phyloP scores from a whole-genome alignment of 2,113 vertebrate species.

The Pachyramphus minor region DNA sequence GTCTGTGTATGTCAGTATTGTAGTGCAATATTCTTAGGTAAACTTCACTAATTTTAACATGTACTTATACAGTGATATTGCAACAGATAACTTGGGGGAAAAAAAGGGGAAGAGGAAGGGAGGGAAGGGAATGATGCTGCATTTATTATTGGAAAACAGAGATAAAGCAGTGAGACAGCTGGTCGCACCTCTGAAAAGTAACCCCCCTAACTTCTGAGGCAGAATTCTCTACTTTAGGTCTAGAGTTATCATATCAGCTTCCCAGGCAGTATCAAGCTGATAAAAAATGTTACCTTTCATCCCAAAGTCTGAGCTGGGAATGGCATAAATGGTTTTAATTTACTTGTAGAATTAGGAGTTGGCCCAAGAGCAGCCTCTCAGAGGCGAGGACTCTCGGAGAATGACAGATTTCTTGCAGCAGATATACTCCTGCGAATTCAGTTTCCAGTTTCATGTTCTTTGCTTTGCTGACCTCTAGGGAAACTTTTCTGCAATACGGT shows the following conservation, averaged over 20 bases:
- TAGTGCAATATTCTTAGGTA: background rate
- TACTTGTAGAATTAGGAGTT: background rate
- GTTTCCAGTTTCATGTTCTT: background rate
- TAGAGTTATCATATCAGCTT: background rate
- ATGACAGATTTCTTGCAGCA: background rate
- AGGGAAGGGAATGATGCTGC: background rate
- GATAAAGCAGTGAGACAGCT: background rate
- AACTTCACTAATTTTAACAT: background rate
- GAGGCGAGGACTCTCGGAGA: background rate
- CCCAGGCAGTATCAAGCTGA: background rate
- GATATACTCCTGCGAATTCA: background rate
- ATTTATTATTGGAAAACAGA: background rate
- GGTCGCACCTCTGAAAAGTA: background rate
- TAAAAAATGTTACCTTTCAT: background rate
- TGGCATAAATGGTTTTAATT: fast-evolving
- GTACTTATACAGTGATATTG: background rate
- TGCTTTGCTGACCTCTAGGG: constrained; percentile 34
- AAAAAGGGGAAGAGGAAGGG: background rate
- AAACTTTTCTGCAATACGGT: background rate
- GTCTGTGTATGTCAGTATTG: background rate
- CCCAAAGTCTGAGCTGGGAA: background rate
- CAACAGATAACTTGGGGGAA: background rate
- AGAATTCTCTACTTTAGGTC: background rate
- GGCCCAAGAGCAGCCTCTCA: background rate
- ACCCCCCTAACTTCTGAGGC: background rate